Evolutionary conservation across 2,113 vertebrate genomes (phyloP).

Genomic region (Hippocampus barbouri): DNA sequence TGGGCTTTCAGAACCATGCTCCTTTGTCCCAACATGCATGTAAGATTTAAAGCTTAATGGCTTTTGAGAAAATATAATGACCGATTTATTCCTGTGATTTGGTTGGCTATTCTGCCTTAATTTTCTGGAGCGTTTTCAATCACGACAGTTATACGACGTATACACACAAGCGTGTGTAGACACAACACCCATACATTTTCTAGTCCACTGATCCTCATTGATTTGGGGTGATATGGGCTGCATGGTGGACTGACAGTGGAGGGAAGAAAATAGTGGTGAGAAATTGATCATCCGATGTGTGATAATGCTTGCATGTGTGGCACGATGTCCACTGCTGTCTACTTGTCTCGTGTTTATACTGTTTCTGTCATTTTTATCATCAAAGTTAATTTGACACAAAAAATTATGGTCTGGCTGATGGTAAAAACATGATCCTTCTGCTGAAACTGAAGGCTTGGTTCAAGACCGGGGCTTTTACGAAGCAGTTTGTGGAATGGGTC

Average conservation of each 20-base stretch:
- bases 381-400: not conserved
- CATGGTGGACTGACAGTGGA: not conserved
- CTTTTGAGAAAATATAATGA: not conserved
- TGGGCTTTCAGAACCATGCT: not conserved
- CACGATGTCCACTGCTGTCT: not conserved
- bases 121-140: constrained; percentile 10
- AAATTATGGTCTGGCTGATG: not conserved
- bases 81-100: constrained; percentile 3
- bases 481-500: not conserved
- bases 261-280: not conserved
- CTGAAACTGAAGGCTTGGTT: not conserved
- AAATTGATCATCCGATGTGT: not conserved
- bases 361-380: not conserved
- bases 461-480: not conserved
- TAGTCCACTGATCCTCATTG: not conserved
- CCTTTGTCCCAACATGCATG: not conserved
- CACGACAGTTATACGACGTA: not conserved
- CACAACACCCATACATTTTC: not conserved
- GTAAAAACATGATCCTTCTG: not conserved
- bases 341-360: not conserved
- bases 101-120: constrained; percentile 1
- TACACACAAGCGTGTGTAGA: not conserved
- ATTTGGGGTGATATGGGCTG: not conserved
- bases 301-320: not conserved
- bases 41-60: not conserved